Conservation (phyloP, 2,888 invertebrate genomes). For the Hermaeophaga mercurialis region DNA sequence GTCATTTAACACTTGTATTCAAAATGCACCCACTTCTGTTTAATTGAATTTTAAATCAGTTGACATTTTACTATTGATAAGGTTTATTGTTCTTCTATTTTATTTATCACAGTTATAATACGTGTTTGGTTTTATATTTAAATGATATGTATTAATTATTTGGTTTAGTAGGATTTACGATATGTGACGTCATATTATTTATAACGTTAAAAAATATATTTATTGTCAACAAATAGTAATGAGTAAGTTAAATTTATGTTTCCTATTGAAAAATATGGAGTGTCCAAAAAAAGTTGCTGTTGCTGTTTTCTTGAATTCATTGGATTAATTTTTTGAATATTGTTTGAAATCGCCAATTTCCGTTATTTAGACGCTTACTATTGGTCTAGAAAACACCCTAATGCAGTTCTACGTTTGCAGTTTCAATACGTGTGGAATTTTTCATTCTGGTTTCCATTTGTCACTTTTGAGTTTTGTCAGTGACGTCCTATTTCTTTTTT, state of each 20-base stretch:
- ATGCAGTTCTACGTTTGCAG: neutral
- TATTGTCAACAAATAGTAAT: too few species aligned
- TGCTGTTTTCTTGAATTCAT: neutral
- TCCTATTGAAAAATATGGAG: too few species aligned
- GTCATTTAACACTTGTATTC: constrained; percentile 1
- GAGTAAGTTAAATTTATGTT: too few species aligned
- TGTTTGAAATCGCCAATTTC: neutral
- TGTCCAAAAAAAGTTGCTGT: neutral
- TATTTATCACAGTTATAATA: too few species aligned
- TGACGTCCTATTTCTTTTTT: neutral
- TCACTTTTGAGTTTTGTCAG: neutral
- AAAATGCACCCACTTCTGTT: neutral
- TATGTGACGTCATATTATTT: neutral
- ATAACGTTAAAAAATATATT: neutral
- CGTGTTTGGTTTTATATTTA: too few species aligned
- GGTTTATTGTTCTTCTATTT: too few species aligned
- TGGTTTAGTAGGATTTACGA: too few species aligned
- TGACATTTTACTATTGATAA: too few species aligned
- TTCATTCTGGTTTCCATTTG: neutral
- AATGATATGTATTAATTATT: too few species aligned
- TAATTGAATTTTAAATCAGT: neutral
- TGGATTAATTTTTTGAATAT: neutral
- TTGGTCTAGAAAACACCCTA: neutral
- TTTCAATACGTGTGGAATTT: neutral
- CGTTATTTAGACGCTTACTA: neutral